phyloP scores from a whole-genome alignment of 2,797 vertebrate genomes.

The Fistularia commersonii region DNA sequence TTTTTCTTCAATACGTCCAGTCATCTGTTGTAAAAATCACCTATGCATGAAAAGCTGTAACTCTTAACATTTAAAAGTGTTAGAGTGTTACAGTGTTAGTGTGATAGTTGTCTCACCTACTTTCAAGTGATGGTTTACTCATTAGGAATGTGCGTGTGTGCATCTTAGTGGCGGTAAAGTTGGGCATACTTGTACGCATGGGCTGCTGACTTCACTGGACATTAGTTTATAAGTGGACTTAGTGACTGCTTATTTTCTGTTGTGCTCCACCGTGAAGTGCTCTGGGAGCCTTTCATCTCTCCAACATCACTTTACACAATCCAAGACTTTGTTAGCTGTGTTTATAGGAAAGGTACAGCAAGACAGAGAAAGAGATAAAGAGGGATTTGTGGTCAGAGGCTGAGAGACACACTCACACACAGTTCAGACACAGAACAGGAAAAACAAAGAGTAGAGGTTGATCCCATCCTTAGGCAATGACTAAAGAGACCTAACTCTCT shows the following conservation, averaged over 20 bases:
- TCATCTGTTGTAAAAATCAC: too few species aligned
- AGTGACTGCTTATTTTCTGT: slow-evolving; percentile 71
- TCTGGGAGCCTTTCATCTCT: slow-evolving; percentile 69
- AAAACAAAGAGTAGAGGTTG: slow-evolving; percentile 49
- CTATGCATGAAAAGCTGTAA: too few species aligned
- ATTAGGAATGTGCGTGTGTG: slow-evolving; percentile 2
- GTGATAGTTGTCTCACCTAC: too few species aligned
- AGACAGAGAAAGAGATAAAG: slow-evolving; percentile 35
- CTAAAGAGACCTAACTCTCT: slow-evolving; percentile 28
- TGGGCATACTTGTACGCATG: slow-evolving; percentile 31
- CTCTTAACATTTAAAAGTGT: too few species aligned
- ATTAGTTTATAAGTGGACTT: slow-evolving; percentile 72
- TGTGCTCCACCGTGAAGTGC: slow-evolving; percentile 67
- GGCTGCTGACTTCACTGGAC: slow-evolving; percentile 64
- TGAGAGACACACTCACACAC: slow-evolving; percentile 27
- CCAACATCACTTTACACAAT: slow-evolving; percentile 42
- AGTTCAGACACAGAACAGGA: slow-evolving; percentile 23
- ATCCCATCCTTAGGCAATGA: slow-evolving; percentile 47
- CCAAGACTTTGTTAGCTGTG: slow-evolving; percentile 49
- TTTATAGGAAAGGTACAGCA: slow-evolving; percentile 42
- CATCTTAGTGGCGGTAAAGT: slow-evolving; percentile 7
- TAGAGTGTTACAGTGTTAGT: too few species aligned
- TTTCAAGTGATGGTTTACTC: neutral
- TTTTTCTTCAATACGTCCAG: too few species aligned
- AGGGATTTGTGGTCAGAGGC: slow-evolving; percentile 57